Evolutionary conservation across 2,797 vertebrate genomes (phyloP).

Genomic region (Xenops minutus): DNA sequence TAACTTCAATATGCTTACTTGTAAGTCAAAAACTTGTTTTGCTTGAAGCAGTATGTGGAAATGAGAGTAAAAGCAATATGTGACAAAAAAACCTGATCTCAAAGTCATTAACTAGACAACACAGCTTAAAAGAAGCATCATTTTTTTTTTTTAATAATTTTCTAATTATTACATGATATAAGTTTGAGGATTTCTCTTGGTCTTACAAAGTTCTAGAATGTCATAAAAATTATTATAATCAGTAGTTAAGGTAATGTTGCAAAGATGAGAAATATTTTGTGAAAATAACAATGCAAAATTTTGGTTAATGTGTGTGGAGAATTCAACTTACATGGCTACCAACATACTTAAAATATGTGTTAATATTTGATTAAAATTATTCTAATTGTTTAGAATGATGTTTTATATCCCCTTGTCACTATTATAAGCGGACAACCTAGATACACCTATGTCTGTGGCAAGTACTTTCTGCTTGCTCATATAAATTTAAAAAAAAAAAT

Average conservation of each 20-base stretch:
- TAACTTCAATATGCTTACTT: not conserved
- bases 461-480: not conserved
- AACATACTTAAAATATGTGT: not conserved
- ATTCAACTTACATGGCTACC: not conserved
- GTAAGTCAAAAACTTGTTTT: not conserved
- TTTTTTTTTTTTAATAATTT: not conserved
- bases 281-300: not conserved
- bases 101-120: not conserved
- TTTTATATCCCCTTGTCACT: not conserved
- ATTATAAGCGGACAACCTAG: not conserved
- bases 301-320: not conserved
- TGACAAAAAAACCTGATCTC: not conserved
- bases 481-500: not conserved
- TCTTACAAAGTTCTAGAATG: not conserved
- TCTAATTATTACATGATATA: not conserved
- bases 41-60: not conserved
- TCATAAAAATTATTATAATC: not conserved
- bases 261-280: not conserved
- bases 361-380: not conserved
- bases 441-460: not conserved
- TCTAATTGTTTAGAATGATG: not conserved
- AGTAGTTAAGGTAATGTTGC: not conserved
- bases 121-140: not conserved
- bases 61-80: not conserved
- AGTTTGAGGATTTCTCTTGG: not conserved